Base-by-base conservation (phyloP, 2,797 vertebrate species). In the Glossophaga mutica region DNA sequence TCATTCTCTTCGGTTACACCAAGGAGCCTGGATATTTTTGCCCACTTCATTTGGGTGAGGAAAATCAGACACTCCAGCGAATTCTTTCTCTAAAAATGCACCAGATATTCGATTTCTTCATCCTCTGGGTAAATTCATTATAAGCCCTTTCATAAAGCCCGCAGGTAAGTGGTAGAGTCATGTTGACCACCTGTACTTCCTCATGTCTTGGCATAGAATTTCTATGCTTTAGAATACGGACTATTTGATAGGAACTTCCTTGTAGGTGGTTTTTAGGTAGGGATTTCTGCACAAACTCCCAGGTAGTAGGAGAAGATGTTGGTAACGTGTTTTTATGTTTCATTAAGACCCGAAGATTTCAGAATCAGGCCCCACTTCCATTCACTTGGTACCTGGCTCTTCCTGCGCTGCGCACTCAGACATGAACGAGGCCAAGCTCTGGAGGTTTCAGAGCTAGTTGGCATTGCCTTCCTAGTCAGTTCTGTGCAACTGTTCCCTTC, bases 331-430 rank as follows among this genome's bases (percentile, higher is more conserved):
- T 70, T 87, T 71, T 48, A 26, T 1, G 2, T n/a, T 37, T 81
- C 39, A 10, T 34, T n/a, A 37, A 65, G 65, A 50, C 19, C 24
- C 32, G 18, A 29, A 46, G 32, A 6, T 87, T 52, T 90, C 46
- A 76, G 32, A 37, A 2, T 21, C 9, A 52, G 42, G 16, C 4
- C 55, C 29, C 9, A 15, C 15, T 8, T n/a, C 16, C 2, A 0
- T 67, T 68, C 37, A 3, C 3, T n/a, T 5, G 9, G 22, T 2
- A 6, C 7, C 8, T 1, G 15, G 5, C 18, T 68, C 52, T 89
- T 37, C 59, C 39, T 73, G 37, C 9, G 6, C 5, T 46, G 65
- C 22, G 52, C 0, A 26, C 26, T 55, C 3, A 1, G 19, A 37
- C 12, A 15, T 12, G 8, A 48, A 6, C 10, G 32, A 39, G 9